Conservation (phyloP, 1,140 invertebrate genomes). For the Neuroterus valhalla region DNA sequence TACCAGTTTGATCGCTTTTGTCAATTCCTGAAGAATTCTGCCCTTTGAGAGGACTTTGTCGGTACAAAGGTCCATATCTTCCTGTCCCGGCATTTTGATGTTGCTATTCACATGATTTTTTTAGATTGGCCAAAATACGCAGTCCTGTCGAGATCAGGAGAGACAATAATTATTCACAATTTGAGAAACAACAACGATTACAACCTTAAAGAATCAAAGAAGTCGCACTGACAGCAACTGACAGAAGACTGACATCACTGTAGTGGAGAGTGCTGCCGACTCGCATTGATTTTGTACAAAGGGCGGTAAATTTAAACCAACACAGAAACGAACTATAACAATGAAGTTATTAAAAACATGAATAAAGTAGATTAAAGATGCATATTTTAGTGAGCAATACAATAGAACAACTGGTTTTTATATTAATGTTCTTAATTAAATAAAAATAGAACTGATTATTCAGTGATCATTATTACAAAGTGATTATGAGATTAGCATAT, state of each 20-base stretch:
- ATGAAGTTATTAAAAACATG: no score
- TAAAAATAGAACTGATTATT: no score
- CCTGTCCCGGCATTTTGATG: conserved; percentile 64
- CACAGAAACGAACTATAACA: no score
- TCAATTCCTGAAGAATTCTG: conserved; percentile 72
- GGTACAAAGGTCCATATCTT: conserved; percentile 70
- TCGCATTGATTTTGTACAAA: no score
- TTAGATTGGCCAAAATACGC: background rate
- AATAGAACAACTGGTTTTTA: no score
- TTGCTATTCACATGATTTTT: conserved; percentile 62
- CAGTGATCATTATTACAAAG: no score
- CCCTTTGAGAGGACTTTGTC: conserved; percentile 73
- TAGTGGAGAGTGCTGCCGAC: background rate
- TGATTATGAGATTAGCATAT: no score
- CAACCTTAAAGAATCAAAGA: conserved; percentile 36
- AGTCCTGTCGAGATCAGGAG: background rate
- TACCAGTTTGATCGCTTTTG: conserved; percentile 74
- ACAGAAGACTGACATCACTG: conserved; percentile 42
- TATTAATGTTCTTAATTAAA: no score
- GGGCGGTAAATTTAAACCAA: no score
- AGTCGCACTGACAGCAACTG: conserved; percentile 32
- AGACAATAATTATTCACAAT: background rate
- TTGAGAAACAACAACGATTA: conserved; percentile 10
- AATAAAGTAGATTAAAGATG: no score
- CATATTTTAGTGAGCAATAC: no score